Evolutionary conservation across 2,888 invertebrate genomes (phyloP).

Genomic region (Listrodromus nycthemerus): DNA sequence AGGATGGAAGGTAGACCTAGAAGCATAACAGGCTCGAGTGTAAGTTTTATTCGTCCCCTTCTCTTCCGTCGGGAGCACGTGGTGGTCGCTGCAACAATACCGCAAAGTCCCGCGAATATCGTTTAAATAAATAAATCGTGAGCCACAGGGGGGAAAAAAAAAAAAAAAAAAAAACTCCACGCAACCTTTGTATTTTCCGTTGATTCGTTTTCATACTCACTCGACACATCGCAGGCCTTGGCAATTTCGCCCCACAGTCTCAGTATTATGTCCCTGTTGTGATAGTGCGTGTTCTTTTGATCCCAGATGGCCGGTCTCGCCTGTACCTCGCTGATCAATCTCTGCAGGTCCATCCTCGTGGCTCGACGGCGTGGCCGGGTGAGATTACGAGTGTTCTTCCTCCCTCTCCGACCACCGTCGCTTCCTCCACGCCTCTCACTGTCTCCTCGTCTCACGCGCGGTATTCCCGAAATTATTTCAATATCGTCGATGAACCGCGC

Average conservation of each 20-base stretch:
- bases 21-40: conserved; percentile 25
- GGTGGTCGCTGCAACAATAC: conserved; percentile 21
- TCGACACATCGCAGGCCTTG: conserved; percentile 77
- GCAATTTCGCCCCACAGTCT: conserved; percentile 79
- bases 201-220: conserved; percentile 74
- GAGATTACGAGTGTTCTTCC: conserved; percentile 12
- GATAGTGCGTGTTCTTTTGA: conserved; percentile 79
- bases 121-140: background rate
- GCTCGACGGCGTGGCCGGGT: conserved; percentile 36
- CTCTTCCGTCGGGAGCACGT: conserved; percentile 52
- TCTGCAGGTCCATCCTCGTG: conserved; percentile 76
- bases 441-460: conserved; percentile 27
- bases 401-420: background rate
- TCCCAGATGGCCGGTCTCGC: conserved; percentile 79
- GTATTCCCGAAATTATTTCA: conserved; percentile 50
- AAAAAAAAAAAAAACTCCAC: background rate
- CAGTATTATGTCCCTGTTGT: conserved; percentile 77
- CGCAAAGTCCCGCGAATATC: background rate
- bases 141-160: too few relatives aligned
- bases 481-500: conserved; percentile 24
- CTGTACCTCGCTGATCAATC: conserved; percentile 77
- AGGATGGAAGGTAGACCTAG: conserved; percentile 13
- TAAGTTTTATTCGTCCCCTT: conserved; percentile 36
- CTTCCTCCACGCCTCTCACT: conserved; percentile 22
- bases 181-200: background rate